Evolutionary conservation across 35 echinoderm and acorn worm species (phyloP).

Genomic region (Lytechinus variegatus): DNA sequence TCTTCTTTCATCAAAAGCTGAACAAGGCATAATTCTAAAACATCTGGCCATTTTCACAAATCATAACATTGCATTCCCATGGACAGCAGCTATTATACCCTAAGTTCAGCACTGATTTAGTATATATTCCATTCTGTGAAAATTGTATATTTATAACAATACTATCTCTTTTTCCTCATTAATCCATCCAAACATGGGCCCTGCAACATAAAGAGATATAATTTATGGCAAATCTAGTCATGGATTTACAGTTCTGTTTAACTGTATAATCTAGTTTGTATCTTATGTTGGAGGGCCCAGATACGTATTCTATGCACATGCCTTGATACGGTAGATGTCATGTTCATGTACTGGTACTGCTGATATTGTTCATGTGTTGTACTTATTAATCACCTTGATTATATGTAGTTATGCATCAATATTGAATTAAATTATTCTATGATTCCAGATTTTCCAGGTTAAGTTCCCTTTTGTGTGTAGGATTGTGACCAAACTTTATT

Average conservation of each 20-base stretch:
- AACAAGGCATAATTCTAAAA: too few species aligned
- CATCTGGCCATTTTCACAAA: too few species aligned
- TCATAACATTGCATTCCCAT: too few species aligned
- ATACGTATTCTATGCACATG: too few species aligned
- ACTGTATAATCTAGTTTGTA: too few species aligned
- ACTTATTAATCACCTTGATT: conserved; percentile 32
- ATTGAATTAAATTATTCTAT: conserved; percentile 43
- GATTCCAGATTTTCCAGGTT: neutral
- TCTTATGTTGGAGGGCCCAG: too few species aligned
- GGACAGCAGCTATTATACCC: too few species aligned
- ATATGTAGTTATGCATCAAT: neutral
- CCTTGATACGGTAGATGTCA: neutral
- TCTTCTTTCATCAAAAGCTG: too few species aligned
- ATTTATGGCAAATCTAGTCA: too few species aligned
- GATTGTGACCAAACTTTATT: neutral
- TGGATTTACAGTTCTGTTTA: too few species aligned
- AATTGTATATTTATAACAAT: neutral
- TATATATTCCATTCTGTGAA: neutral
- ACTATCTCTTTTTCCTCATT: neutral
- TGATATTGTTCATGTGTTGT: neutral
- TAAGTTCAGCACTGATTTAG: too few species aligned
- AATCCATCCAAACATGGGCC: neutral
- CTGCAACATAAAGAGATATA: too few species aligned
- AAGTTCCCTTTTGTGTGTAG: neutral
- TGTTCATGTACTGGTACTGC: neutral